Evolutionary conservation across 2,113 vertebrate species (phyloP), one percentile per base, ranked within the genome.

Genomic region (Rhegmatorhina hoffmannsi): DNA sequence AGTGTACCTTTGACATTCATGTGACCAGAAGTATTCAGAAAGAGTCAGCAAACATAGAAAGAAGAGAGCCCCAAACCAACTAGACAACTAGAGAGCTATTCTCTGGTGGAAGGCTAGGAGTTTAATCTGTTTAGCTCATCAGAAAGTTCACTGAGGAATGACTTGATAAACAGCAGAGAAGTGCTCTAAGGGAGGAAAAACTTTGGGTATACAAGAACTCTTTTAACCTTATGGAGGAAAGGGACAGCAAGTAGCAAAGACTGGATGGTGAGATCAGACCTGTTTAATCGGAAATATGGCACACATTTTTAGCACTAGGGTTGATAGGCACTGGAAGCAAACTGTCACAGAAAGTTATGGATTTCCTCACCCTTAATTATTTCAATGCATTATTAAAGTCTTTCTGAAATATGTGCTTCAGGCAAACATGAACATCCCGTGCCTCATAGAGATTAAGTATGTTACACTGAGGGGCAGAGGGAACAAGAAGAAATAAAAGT

Each of bases 341-440:
- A 76, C 40, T 76, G 87, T 67, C 46, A 53, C 70, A 85, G 78
- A 85, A 95, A 87, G 62, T 91, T 87, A 93, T 44, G 67, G 62
- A 87, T 87, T 93, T 91, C 75, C 58, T 94, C 67, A 64, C 21
- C 62, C 70, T 82, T 76, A 93, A 93, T 87, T 93, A 94, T 95
- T 95, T 74, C 36, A 64, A 90, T 94, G 53, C 90, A 94, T 96
- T 96, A 90, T 90, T 94, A 66, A 95, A 93, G 40, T 64, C 13
- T 64, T 69, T 85, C 82, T 93, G 87, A 96, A 96, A 84, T 36
- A 83, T 25, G 36, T 17, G 40, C 94, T 95, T 79, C 85, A 90
- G 92, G 85, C 70, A 95, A 94, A 93, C 58, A 59, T 8, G 84
- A 93, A 95, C 62, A 60, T 87, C 78, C 78, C 60, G 44, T 87